Evolutionary conservation across 30 jellyfish, hydroid and myxozoan genomes (phyloP).

Genomic region (Aurelia coerulea): DNA sequence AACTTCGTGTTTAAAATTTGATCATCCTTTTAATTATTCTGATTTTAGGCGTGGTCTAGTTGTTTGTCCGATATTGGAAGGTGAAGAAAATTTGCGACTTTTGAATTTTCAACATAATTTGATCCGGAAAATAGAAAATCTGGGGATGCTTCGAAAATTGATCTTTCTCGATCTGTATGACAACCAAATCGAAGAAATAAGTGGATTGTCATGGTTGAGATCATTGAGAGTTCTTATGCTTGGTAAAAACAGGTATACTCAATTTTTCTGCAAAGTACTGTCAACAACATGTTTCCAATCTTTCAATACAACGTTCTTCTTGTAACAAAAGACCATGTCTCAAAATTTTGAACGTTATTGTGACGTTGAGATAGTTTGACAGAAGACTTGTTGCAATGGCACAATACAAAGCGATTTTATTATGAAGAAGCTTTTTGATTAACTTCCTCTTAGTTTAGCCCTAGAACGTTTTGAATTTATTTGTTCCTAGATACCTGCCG

Average conservation of each 20-base stretch:
- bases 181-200: conserved; percentile 82
- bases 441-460: background rate
- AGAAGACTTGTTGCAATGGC: too few relatives aligned
- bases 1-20: background rate
- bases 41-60: conserved; percentile 71
- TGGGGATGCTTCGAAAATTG: conserved; percentile 64
- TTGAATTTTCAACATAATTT: conserved; percentile 85
- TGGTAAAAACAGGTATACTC: conserved; percentile 80
- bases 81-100: conserved; percentile 85
- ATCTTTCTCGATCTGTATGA: conserved; percentile 91
- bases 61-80: conserved; percentile 87
- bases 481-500: background rate
- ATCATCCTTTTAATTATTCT: background rate
- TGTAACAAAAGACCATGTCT: background rate
- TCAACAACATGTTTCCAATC: background rate
- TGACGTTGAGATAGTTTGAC: background rate
- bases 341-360: background rate
- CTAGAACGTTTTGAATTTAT: background rate
- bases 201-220: conserved; percentile 72
- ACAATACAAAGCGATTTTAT: too few relatives aligned
- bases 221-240: conserved; percentile 87
- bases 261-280: background rate
- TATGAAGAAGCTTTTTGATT: background rate
- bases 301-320: background rate
- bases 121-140: conserved; percentile 71